Conservation (phyloP, 2,888 invertebrate species). For the Strigamia maritima region DNA sequence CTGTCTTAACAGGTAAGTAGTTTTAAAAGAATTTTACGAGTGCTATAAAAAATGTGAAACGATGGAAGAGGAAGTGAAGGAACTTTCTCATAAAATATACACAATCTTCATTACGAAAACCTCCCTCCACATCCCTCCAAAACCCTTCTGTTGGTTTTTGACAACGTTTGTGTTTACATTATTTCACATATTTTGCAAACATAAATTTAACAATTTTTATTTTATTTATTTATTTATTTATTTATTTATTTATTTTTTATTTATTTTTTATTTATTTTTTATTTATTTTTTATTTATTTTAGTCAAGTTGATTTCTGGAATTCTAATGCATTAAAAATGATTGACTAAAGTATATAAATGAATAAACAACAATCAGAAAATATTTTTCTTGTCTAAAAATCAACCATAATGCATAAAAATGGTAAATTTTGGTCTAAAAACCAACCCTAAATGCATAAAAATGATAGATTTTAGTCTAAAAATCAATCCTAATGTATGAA, state of each 20-base stretch:
- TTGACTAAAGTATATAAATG: too few relatives aligned
- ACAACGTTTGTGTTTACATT: slow-evolving; percentile 12
- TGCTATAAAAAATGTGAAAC: neutral
- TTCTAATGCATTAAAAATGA: too few relatives aligned
- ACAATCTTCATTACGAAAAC: neutral
- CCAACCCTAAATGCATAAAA: too few relatives aligned
- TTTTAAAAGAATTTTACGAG: slow-evolving; percentile 31
- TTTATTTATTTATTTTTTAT: neutral
- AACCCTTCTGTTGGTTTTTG: neutral
- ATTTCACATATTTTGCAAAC: neutral
- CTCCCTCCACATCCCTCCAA: neutral
- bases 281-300: too few relatives aligned
- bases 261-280: too few relatives aligned
- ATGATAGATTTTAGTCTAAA: too few relatives aligned
- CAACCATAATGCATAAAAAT: too few relatives aligned
- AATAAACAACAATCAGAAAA: too few relatives aligned
- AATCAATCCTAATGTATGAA: too few relatives aligned
- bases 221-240: neutral
- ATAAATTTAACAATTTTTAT: neutral
- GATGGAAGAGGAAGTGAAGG: neutral
- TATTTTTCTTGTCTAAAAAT: too few relatives aligned
- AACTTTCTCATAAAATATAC: slow-evolving; percentile 16
- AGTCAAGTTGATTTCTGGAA: too few relatives aligned
- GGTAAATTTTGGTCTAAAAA: too few relatives aligned
- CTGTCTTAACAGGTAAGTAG: slow-evolving; percentile 31